Conservation (phyloP, 1,140 invertebrate species). For the Calliphora vicina region DNA sequence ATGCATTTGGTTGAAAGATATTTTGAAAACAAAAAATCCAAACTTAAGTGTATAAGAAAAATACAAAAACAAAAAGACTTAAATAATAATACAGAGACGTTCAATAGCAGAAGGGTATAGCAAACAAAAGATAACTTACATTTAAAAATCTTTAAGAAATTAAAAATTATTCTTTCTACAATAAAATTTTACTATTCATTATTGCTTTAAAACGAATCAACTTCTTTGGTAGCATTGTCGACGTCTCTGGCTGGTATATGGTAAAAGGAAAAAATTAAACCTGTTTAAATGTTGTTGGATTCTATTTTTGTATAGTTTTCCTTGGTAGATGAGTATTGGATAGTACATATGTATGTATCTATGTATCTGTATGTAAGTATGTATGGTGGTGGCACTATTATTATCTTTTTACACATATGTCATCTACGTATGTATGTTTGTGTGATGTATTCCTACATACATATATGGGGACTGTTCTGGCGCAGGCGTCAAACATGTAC, state of each 20-base stretch:
- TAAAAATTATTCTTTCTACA: no score
- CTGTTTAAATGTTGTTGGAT: not conserved
- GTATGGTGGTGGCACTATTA: not conserved
- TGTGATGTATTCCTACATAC: no score
- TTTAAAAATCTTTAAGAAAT: no score
- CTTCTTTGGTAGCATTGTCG: not conserved
- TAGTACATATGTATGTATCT: not conserved
- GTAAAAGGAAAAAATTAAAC: not conserved
- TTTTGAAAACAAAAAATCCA: not conserved
- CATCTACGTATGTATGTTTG: not conserved
- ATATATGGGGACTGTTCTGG: not conserved
- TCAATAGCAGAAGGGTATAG: not conserved
- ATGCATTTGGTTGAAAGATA: not conserved
- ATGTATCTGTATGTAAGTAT: not conserved
- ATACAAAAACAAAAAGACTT: not conserved
- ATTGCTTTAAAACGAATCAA: no score
- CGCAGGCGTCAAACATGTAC: not conserved
- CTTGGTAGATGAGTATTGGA: no score
- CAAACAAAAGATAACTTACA: not conserved
- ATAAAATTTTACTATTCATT: no score
- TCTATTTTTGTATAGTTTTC: slow-evolving; percentile 4
- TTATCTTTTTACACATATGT: not conserved
- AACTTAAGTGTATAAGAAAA: not conserved
- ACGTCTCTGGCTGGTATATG: not conserved
- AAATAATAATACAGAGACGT: not conserved